Conservation (phyloP, 2,113 vertebrate species). For the Caranx melampygus region DNA sequence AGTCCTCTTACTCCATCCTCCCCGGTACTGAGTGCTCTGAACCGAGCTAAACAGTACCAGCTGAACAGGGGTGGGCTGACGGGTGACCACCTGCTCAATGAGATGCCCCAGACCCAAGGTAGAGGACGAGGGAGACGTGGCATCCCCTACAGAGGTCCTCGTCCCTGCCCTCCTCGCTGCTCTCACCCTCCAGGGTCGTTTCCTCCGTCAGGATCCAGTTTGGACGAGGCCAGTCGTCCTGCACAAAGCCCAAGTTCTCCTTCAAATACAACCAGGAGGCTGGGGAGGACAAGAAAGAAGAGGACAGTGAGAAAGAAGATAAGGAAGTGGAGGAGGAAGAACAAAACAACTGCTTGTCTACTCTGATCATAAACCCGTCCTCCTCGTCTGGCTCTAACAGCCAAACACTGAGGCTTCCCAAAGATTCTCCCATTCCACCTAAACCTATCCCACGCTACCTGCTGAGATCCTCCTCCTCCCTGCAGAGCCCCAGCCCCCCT, state of each 20-base stretch:
- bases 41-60: conserved; percentile 82
- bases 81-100: conserved; percentile 16
- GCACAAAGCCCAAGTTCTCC: conserved; percentile 88
- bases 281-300: conserved; percentile 70
- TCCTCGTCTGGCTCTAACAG: conserved; percentile 64
- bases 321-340: conserved; percentile 50
- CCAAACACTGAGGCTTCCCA: conserved; percentile 14
- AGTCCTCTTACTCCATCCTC: conserved; percentile 53
- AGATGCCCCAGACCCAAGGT: conserved; percentile 41
- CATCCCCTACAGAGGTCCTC: conserved; percentile 88
- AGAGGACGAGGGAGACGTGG: conserved; percentile 66
- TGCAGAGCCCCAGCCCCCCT: conserved; percentile 86
- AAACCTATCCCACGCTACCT: conserved; percentile 73
- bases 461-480: conserved; percentile 85
- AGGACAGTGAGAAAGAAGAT: conserved; percentile 45
- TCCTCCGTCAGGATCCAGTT: conserved; percentile 93
- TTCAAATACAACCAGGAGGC: conserved; percentile 84
- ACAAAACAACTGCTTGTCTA: conserved; percentile 79
- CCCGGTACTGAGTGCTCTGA: conserved; percentile 82
- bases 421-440: conserved; percentile 62
- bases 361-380: conserved; percentile 80
- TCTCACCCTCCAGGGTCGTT: conserved; percentile 89
- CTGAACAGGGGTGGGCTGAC: conserved; percentile 56
- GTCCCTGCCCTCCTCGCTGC: conserved; percentile 89
- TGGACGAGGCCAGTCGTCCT: conserved; percentile 84